Base-by-base conservation (phyloP, 2,113 vertebrate species). In the Hippocampus zosterae region DNA sequence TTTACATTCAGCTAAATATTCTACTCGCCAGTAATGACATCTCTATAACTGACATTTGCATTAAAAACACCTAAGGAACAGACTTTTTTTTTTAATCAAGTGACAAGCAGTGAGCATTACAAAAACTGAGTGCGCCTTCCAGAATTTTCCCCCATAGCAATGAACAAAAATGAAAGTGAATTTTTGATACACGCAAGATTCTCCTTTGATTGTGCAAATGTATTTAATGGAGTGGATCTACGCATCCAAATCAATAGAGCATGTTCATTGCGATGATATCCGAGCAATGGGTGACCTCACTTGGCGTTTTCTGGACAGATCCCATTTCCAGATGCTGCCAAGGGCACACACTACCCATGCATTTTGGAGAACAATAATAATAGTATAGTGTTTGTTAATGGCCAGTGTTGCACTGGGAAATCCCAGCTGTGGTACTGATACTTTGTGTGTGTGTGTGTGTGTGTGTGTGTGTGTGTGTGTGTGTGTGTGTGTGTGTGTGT, bases 321-420 rank as follows among this genome's bases (percentile, higher is more conserved):
- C 79, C 33, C 41, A 84, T 88, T 87, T 87, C 85, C 75, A 74
- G 72, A 68, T 73, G 42, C 73, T 80, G 69, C 71, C 79, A 70
- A 70, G 84, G 78, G 70, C 33, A 65, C 59, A 75, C 61, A 69
- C 55, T 72, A 75, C 70, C 53, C 56, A 48, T 41, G n/a, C 79
- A 76, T 84, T 85, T 85, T 69, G 79, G 66, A 80, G 65, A 86
- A 62, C 57, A 79, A 71, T 62, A 81, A 85, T 90, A 87, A 90
- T 81, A 78, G 74, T 80, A 44, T 79, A 78, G 72, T 87, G 86
- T 85, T 84, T 87, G 86, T 85, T 89, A 89, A 89, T 89, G 88
- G 88, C 68, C 77, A 83, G 70, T 63, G 80, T 80, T 85, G 79
- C 79, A 79, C 55, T 0, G 41, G 84, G 87, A 85, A 89, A 88